Percentiles rank a stretch among this genome's conserved stretches.
Evolutionary conservation across 2,113 vertebrate genomes (phyloP).

Genomic region (Cyanistes caeruleus): DNA sequence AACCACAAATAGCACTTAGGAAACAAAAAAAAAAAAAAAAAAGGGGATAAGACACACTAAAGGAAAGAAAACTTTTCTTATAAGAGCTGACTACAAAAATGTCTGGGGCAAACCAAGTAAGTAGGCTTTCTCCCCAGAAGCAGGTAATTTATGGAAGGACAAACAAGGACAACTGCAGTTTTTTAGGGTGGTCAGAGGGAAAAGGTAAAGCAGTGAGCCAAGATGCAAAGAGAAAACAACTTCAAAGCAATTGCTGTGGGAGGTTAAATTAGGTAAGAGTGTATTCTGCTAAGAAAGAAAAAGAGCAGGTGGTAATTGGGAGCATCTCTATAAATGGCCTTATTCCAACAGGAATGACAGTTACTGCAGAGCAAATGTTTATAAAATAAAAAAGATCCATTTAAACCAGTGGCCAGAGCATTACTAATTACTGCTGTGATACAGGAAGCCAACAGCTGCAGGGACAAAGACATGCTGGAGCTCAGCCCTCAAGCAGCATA

Average conservation of each 20-base stretch:
- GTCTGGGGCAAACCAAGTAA: not conserved
- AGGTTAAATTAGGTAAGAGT: constrained; percentile 60
- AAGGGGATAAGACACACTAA: not conserved
- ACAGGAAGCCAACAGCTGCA: constrained; percentile 25
- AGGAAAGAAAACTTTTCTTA: not conserved
- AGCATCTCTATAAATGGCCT: constrained; percentile 53
- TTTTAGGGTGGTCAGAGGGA: not conserved
- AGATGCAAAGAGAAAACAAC: not conserved
- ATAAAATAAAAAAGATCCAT: constrained; percentile 24
- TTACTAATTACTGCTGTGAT: not conserved
- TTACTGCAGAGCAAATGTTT: constrained; percentile 20
- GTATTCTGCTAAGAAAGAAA: constrained; percentile 44
- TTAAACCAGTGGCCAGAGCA: constrained; percentile 6
- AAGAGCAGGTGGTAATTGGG: constrained; percentile 62
- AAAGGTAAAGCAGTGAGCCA: not conserved
- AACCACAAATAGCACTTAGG: not conserved
- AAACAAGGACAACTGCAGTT: not conserved
- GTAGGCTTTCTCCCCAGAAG: not conserved
- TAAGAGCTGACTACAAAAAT: not conserved
- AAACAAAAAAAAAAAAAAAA: not conserved
- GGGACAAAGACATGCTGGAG: not conserved
- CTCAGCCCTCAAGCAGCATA: not conserved
- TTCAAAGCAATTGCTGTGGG: constrained; percentile 31
- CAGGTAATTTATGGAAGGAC: not conserved
- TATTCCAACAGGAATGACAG: constrained; percentile 46